Evolutionary conservation across 2,113 vertebrate species (phyloP), one percentile per base, ranked within the genome.

Genomic region (Scalopus aquaticus): DNA sequence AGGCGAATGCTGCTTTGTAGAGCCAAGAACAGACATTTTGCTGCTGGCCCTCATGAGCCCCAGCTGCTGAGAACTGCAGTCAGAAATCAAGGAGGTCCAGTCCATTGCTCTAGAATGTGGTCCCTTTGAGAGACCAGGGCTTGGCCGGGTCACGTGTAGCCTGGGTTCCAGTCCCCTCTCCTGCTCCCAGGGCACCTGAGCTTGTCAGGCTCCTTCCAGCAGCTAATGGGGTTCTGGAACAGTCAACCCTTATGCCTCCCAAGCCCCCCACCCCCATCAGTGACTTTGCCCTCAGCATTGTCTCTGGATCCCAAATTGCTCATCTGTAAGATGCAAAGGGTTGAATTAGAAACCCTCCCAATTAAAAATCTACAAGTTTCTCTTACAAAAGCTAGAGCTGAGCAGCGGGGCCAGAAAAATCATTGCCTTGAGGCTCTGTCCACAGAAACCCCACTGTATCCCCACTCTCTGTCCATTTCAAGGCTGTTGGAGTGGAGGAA

Each of bases 11-110:
- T 94, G 91, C 70, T 89, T 69, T 93, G 49, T 70, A 90, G 79
- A 93, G 73, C 49, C 62, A 37, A 32, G 60, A 83, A 60, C 86
- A 95, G 93, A 78, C 95, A 87, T 97, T 84, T 96, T 97, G 93
- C 83, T 89, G 32, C 89, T 74, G 44, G 76, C 37, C 72, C n/a
- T n/a, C n/a, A n/a, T 94, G 93, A 81, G 91, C 90, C 90, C 82
- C 37, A 5, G 86, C 65, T 87, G 58, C 54, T 60, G 88, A 84
- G 67, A 92, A 87, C 86, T n/a, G 46, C 79, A 77, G 70, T 39
- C 44, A 56, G 78, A 42, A 94, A 51, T 19, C 22, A 65, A 69
- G 82, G 67, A 82, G 90, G 65, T 64, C 65, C 51, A 10, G 2
- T 32, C 39, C 51, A 6, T 30, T 67, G 70, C 70, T 95, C 67